Evolutionary conservation across 2,113 vertebrate genomes (phyloP).

Genomic region (Sinocyclocheilus grahami): DNA sequence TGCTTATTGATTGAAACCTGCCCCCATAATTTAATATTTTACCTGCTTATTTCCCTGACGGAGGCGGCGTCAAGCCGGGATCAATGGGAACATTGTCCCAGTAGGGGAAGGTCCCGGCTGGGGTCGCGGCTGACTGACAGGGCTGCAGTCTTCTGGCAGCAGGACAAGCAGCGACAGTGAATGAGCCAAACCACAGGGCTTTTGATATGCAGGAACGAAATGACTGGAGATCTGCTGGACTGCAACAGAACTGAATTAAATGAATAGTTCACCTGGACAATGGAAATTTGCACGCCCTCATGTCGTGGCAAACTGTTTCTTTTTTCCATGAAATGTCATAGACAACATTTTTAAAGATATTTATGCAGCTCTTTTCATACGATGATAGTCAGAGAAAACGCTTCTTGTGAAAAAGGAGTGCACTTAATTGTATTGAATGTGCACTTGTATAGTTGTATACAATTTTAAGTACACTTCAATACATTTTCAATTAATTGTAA

Average conservation of each 20-base stretch:
- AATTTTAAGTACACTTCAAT: not conserved
- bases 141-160: constrained; percentile 70
- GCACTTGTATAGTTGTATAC: not conserved
- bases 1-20: constrained; percentile 76
- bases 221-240: constrained; percentile 46
- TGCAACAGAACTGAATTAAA: constrained; percentile 54
- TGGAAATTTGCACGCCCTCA: not conserved
- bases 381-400: not conserved
- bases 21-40: constrained; percentile 80
- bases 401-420: not conserved
- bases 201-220: constrained; percentile 48
- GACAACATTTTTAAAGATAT: not conserved
- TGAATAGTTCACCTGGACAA: not conserved
- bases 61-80: constrained; percentile 69
- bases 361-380: not conserved
- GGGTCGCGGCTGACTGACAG: constrained; percentile 77
- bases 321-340: not conserved
- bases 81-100: constrained; percentile 80
- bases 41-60: constrained; percentile 75
- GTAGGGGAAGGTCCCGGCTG: constrained; percentile 70
- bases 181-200: constrained; percentile 63
- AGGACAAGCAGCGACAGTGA: constrained; percentile 67
- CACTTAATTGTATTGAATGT: not conserved
- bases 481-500: not conserved
- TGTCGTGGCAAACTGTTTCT: not conserved